A percentile compares a stretch with the other conserved stretches of the same genome.
Conservation (phyloP, 2,888 invertebrate species). For the Nemoura dubitans region DNA sequence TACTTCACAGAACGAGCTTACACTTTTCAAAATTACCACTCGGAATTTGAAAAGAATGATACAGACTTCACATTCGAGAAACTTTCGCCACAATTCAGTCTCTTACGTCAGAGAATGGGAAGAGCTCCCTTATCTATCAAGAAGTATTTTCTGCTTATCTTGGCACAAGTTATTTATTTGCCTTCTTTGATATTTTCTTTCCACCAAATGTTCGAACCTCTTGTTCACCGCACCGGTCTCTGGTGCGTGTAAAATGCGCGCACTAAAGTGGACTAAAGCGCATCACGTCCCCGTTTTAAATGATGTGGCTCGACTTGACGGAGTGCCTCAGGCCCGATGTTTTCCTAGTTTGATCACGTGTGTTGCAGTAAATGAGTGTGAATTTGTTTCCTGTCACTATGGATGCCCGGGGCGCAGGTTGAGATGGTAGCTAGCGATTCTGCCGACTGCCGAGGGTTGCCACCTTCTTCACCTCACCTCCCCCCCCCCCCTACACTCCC, state of each 20-base stretch:
- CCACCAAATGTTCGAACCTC: neutral
- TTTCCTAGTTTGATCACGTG: slow-evolving; percentile 42
- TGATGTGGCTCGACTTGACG: slow-evolving; percentile 31
- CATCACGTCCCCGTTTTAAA: slow-evolving; percentile 35
- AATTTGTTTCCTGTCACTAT: slow-evolving; percentile 42
- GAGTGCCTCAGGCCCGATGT: slow-evolving; percentile 34
- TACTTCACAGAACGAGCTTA: neutral
- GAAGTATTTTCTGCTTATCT: slow-evolving; percentile 7
- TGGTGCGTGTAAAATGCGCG: neutral
- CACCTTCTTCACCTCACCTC: neutral
- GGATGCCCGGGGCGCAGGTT: neutral
- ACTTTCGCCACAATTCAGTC: slow-evolving; percentile 17
- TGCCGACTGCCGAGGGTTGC: neutral
- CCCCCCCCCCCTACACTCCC: neutral
- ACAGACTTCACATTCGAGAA: slow-evolving; percentile 16
- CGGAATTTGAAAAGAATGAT: slow-evolving; percentile 23
- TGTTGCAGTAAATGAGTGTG: slow-evolving; percentile 43
- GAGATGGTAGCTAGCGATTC: neutral
- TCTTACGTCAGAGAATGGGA: neutral
- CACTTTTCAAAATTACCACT: slow-evolving; percentile 18
- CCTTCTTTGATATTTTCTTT: neutral
- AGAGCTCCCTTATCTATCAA: slow-evolving; percentile 7
- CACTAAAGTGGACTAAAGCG: slow-evolving; percentile 10
- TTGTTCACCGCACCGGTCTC: neutral
- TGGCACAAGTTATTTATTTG: slow-evolving; percentile 17